Evolutionary conservation across 2,113 vertebrate genomes (phyloP).

Genomic region (Varanus salvator): DNA sequence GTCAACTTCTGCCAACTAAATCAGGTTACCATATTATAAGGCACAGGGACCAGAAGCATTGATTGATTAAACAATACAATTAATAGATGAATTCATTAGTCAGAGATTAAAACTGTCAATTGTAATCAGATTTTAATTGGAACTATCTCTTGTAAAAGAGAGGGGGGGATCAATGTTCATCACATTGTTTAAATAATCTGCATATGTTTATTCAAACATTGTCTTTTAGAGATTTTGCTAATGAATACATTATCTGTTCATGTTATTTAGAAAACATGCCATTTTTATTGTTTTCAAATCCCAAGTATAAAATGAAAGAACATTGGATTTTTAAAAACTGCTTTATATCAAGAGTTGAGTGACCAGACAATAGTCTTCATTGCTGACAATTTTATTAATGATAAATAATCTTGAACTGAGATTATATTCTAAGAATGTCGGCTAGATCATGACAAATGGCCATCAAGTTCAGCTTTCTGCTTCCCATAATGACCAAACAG

Average conservation of each 20-base stretch:
- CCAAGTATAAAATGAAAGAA: neutral
- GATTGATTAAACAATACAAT: neutral
- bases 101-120: slow-evolving; percentile 2
- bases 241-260: neutral
- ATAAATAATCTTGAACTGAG: neutral
- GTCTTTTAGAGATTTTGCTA: neutral
- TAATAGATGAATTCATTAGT: neutral
- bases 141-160: neutral
- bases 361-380: neutral
- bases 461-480: neutral
- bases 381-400: neutral
- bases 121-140: slow-evolving; percentile 33
- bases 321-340: neutral
- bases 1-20: neutral
- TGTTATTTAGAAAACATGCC: neutral
- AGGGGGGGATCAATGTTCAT: neutral
- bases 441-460: neutral
- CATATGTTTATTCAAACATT: neutral
- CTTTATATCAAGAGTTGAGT: neutral
- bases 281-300: neutral
- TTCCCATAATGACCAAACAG: neutral
- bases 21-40: neutral
- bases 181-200: slow-evolving; percentile 8
- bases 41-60: neutral
- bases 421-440: neutral